phyloP scores from a whole-genome alignment of 2,113 vertebrate genomes.

The Xenopus tropicalis region UCB_Xtro_10.0 CM004448.2:55942501-55943000 shows the following conservation, averaged over 20 bases:
- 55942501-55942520: too few relatives aligned
- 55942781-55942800: background rate
- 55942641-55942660: background rate
- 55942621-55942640: background rate
- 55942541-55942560: background rate
- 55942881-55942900: too few relatives aligned
- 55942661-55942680: background rate
- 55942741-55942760: background rate
- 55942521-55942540: too few relatives aligned
- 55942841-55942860: background rate
- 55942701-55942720: background rate
- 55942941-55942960: too few relatives aligned
- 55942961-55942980: too few relatives aligned
- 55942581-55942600: background rate
- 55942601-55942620: background rate
- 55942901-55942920: too few relatives aligned
- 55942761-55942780: background rate
- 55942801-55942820: background rate
- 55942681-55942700: background rate
- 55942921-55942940: too few relatives aligned
- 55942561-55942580: background rate
- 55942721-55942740: background rate
- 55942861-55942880: too few relatives aligned
- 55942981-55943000: too few relatives aligned
- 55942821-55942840: background rate